phyloP scores from a whole-genome alignment of 2,797 vertebrate genomes.

The Mallotus villosus region DNA sequence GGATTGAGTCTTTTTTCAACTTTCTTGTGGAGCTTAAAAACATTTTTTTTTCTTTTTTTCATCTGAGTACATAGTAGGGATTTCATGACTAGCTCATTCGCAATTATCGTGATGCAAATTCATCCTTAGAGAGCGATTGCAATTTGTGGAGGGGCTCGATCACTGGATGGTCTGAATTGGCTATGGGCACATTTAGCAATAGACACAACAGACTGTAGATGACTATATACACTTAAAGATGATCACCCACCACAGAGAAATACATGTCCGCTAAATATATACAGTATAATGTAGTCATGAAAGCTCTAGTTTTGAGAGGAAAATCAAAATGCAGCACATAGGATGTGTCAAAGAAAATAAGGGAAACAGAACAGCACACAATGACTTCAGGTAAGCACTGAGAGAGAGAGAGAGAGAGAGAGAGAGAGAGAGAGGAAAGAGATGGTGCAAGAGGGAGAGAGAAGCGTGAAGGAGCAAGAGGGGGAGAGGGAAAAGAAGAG shows the following conservation, averaged over 20 bases:
- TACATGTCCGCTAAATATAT: conserved; percentile 25
- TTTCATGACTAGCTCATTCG: conserved; percentile 70
- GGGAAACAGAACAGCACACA: conserved; percentile 59
- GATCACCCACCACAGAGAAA: conserved; percentile 49
- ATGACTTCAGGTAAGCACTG: conserved; percentile 62
- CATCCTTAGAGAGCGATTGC: conserved; percentile 28
- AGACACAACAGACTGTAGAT: conserved; percentile 16
- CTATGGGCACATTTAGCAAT: conserved; percentile 23
- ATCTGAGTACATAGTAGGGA: conserved; percentile 59
- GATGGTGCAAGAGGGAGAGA: conserved; percentile 14
- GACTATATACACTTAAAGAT: conserved; percentile 24
- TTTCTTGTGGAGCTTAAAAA: conserved; percentile 42
- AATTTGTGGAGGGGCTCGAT: conserved; percentile 2
- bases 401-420: conserved; percentile 45
- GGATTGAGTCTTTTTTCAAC: conserved; percentile 56
- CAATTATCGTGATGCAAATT: conserved; percentile 37
- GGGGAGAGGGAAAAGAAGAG: background rate
- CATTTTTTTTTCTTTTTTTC: conserved; percentile 34
- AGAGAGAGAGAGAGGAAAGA: conserved; percentile 23
- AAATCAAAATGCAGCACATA: conserved; percentile 59
- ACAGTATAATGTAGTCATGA: conserved; percentile 62
- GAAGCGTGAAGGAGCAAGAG: conserved; percentile 54
- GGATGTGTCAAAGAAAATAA: conserved; percentile 53
- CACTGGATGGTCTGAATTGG: conserved; percentile 23
- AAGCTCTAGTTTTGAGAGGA: conserved; percentile 63